A percentile compares a stretch with the other conserved stretches of the same genome.
These are phyloP conservation scores for Ambastaia sidthimunki DNA, from an alignment of 2,797 vertebrate genomes.

Conservation along the genomic window DNA sequence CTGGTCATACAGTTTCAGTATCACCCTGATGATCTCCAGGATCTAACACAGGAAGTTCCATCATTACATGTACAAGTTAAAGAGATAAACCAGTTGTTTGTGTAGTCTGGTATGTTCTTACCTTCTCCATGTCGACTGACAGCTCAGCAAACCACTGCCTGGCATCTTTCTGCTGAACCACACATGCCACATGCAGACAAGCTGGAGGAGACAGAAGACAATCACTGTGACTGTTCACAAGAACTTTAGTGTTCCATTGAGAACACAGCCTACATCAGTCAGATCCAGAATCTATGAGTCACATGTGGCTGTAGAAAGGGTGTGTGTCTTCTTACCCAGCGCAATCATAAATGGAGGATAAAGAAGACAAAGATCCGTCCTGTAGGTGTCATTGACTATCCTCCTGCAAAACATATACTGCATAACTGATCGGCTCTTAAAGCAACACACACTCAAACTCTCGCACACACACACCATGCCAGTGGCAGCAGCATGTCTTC, in stretches of 20 bases:
- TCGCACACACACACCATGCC: constrained; percentile 83
- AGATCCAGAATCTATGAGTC: too few relatives aligned
- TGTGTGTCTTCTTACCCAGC: constrained; percentile 82
- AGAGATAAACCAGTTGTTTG: neutral
- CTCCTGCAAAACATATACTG: constrained; percentile 78
- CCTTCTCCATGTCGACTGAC: constrained; percentile 99
- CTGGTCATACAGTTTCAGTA: constrained; percentile 97
- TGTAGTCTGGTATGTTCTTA: constrained; percentile 62
- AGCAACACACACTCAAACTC: neutral
- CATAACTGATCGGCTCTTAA: neutral
- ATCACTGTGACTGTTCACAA: neutral
- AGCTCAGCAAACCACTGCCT: constrained; percentile 99
- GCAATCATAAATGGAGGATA: constrained; percentile 99
- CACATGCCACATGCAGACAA: constrained; percentile 96
- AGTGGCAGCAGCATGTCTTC: constrained; percentile 98
- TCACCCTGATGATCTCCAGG: constrained; percentile 98
- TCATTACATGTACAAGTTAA: neutral
- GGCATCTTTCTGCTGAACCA: constrained; percentile 98
- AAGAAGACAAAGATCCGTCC: constrained; percentile 97
- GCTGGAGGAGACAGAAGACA: constrained; percentile 72
- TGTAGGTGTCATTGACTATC: constrained; percentile 99
- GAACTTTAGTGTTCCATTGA: neutral
- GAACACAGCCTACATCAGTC: neutral
- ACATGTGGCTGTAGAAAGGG: neutral
- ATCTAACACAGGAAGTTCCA: constrained; percentile 78